These are phyloP conservation scores for Entelurus aequoreus DNA, from an alignment of 2,113 vertebrate genomes.

Conservation along the genomic window DNA sequence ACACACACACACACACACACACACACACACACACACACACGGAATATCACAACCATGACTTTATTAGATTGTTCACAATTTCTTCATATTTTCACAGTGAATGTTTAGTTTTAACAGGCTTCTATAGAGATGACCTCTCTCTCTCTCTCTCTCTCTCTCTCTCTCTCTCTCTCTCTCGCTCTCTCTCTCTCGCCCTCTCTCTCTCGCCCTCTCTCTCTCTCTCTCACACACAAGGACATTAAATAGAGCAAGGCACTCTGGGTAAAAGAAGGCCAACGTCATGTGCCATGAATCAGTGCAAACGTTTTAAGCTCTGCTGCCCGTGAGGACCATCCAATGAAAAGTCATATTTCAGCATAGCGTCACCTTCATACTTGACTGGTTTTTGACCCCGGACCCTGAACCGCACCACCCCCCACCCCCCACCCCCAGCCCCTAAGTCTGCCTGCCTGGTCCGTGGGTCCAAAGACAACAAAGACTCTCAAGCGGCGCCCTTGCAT, in stretches of 20 bases:
- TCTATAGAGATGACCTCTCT: conserved; percentile 24
- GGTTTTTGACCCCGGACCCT: too few species aligned
- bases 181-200: conserved; percentile 13
- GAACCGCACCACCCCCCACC: too few species aligned
- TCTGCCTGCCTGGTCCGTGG: too few species aligned
- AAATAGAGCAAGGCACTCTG: conserved; percentile 70
- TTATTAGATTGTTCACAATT: conserved; percentile 39
- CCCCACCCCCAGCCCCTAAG: too few species aligned
- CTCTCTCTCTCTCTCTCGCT: background rate
- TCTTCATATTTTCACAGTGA: conserved; percentile 34
- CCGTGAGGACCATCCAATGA: conserved; percentile 60
- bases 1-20: conserved; percentile 23
- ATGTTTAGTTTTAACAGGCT: background rate
- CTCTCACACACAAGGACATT: conserved; percentile 39
- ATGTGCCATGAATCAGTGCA: conserved; percentile 70
- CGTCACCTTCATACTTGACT: too few species aligned
- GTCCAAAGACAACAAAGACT: too few species aligned
- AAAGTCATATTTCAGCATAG: conserved; percentile 13
- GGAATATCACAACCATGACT: conserved; percentile 10
- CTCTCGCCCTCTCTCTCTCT: background rate
- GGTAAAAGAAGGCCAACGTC: conserved; percentile 56
- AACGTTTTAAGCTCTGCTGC: conserved; percentile 63
- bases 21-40: conserved; percentile 49
- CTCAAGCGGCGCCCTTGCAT: too few species aligned
- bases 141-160: conserved; percentile 11